phyloP scores from a whole-genome alignment of 1,140 invertebrate species.

The Drosophila simulans region DNA sequence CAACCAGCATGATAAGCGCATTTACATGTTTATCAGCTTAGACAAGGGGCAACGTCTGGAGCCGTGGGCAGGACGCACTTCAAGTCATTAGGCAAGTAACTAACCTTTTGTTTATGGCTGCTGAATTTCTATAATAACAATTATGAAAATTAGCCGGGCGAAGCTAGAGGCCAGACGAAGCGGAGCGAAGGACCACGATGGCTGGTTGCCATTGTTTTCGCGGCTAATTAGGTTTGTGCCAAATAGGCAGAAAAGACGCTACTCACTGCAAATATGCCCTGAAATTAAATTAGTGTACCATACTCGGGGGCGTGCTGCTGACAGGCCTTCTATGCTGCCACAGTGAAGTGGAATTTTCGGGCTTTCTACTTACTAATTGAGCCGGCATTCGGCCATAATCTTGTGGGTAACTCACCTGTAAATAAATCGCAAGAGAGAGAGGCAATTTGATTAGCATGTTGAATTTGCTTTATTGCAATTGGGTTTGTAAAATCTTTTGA shows the following conservation, averaged over 20 bases:
- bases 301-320: constrained; percentile 41
- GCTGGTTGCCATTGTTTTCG: constrained; percentile 67
- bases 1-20: constrained; percentile 70
- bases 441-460: constrained; percentile 72
- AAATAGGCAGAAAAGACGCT: constrained; percentile 77
- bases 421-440: constrained; percentile 50
- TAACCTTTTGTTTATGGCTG: constrained; percentile 81
- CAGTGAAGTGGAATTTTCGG: constrained; percentile 36
- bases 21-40: constrained; percentile 77
- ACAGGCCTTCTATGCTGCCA: constrained; percentile 33
- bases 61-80: constrained; percentile 49
- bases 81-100: constrained; percentile 82
- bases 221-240: constrained; percentile 82
- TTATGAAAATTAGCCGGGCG: constrained; percentile 79
- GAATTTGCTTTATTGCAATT: constrained; percentile 51
- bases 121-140: constrained; percentile 84
- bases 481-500: constrained; percentile 70
- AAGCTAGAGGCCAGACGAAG: background rate
- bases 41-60: constrained; percentile 15
- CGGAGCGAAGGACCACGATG: background rate
- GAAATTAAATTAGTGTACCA: constrained; percentile 65
- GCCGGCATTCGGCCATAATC: constrained; percentile 69
- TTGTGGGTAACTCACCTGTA: constrained; percentile 81
- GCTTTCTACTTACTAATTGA: constrained; percentile 79
- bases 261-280: constrained; percentile 65